Base-by-base conservation (phyloP, 2,113 vertebrate species). In the Rafetus swinhoei region DNA sequence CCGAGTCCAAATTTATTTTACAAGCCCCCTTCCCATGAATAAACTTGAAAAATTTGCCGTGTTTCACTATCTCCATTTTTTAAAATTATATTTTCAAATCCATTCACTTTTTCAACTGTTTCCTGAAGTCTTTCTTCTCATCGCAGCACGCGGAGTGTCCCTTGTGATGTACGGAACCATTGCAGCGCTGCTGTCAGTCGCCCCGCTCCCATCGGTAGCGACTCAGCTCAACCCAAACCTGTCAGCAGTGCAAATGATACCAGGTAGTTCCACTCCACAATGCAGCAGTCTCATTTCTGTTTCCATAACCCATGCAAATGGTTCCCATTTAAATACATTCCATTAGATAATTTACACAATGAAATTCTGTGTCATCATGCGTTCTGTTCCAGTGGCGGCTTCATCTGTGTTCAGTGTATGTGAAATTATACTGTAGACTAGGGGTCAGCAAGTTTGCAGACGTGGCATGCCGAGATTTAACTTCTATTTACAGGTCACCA, bases 111-210 rank as follows among this genome's bases (percentile, higher is more conserved):
- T 77, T 9, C 2, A 35, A 55, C 79, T 80, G 60, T 97, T 96
- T 97, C 97, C 98, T 99, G 98, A 98, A 97, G 98, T 98, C 97
- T 97, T 96, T 98, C 98, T 98, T 98, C 98, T 99, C 96, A 93
- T 97, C 98, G 95, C 98, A 99, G 99, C 98, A 98, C 98, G 79
- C 98, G 99, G 98, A 99, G 98, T 90, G 98, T 98, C 97, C 98
- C 99, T 95, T 98, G 98, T 60, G 99, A 99, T 90, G 98, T 98
- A 53, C 99, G 99, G 98, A 99, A 98, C 98, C 99, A 98, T 84
- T 98, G 98, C 97, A 98, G 98, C 92, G 97, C 98, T 94, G 98
- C 98, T 80, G 97, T 97, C 96, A 97, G 98, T 97, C 99, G 98
- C 95, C 98, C 98, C 54, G 84, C 97, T 97, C 98, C 98, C 59